Base-by-base conservation (phyloP, 1,140 invertebrate species). In the Drosophila baimaii region DNA sequence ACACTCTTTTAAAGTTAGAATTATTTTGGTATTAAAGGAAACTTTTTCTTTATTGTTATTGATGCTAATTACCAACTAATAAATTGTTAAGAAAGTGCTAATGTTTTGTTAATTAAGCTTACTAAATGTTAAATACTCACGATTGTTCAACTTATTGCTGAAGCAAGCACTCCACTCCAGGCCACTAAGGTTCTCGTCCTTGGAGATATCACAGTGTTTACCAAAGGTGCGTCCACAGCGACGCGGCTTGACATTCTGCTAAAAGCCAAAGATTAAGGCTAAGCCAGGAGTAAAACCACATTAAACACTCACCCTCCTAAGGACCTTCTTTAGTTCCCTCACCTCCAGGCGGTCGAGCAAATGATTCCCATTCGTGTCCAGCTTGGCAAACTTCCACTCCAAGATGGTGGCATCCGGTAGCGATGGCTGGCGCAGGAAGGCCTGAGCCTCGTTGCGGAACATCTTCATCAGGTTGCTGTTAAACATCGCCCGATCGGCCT, bases 201-300 rank as follows among this genome's bases (percentile, higher is more conserved):
- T 93, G 92, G 98, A 95, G 35, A 95, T 93, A 92, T 98, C 97
- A 92, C 98, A 98, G 69, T 95, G 95, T 56, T 95, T 95, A 2
- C 96, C 95, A 93, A 98, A 98, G n/a, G 94, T 95, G 75, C 96
- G 95, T 55, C 97, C 97, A 92, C 98, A 98, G 66, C 96, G 94
- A 91, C 96, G 96, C 10, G 98, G 98, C 78, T 96, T 96, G 19
- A 98, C 96, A 23, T 96, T 95, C 94, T 94, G 59, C 44, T n/a
- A 0, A 61, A 64, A 69, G 54, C 56, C 23, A 29, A 66, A 73
- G 3, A 3, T 27, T 4, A 2, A 17, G 2, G 6, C 12, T 31
- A 10, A 41, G 10, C 29, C 21, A 23, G 29, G 2, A 13, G 8
- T 4, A 4, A 43, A 23, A 37, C 5, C 51, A n/a, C 15, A 13